Evolutionary conservation across 1,140 invertebrate genomes (phyloP), one percentile per base, ranked within the genome.

Genomic region (Rhizoglyphus robini): DNA sequence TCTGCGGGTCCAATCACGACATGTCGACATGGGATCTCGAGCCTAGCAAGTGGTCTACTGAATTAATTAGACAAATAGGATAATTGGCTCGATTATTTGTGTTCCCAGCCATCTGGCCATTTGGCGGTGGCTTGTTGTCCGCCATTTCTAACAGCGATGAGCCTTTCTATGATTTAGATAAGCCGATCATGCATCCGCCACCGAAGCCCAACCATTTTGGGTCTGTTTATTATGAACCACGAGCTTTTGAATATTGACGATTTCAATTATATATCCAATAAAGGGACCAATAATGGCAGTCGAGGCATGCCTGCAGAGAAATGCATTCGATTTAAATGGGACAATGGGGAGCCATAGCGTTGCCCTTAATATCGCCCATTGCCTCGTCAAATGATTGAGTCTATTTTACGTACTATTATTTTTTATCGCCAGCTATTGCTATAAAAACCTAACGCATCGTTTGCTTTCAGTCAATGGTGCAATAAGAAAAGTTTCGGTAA

Each of bases 401-500:
- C 25, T 23, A 5, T 29, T 59, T 59, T n/a, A n/a, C n/a, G n/a
- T 5, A 59, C 5, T 8, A 59, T 31, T 29, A 34, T n/a, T 11
- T 11, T 25, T 32, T 32, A 32, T 54, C 51, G 51, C 51, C 51
- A 8, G 8, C 20, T 25, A 11, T 32, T 15, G 8, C 36, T 51
- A 30, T 41, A 11, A 11, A 11, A 8, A 41, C 18, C 18, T 41
- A 11, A n/a, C n/a, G n/a, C n/a, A 51, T 65, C 20, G 15, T 11
- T 31, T 75, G 70, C 74, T 68, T 84, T 87, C 32, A 83, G 96
- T 82, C 95, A 96, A 69, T 99, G 96, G 79, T 99, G 96, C 82
- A 96, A 99, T 79, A 99, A 99, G 79, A 99, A 99, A 78, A 99
- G 95, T 77, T 99, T 96, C 79, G 96, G 96, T 54, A 99, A 99